These are phyloP conservation scores for Heliconius aoede DNA, from an alignment of 2,888 invertebrate species.

Conservation along the genomic window DNA sequence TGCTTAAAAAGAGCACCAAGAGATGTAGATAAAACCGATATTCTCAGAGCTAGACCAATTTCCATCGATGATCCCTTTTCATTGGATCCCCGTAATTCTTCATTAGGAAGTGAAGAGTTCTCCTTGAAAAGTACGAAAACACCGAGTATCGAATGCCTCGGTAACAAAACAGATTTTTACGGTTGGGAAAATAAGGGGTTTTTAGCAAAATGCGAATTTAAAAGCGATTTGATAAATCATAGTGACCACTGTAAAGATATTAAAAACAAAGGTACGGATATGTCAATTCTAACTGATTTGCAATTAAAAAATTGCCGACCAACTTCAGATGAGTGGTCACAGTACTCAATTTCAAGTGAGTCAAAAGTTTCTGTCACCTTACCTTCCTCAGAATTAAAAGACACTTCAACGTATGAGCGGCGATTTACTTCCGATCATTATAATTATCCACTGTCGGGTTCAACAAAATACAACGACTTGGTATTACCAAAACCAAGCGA, in stretches of 20 bases:
- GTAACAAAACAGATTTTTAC: constrained; percentile 77
- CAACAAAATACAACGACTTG: constrained; percentile 76
- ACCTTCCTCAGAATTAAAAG: constrained; percentile 68
- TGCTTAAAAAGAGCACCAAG: constrained; percentile 65
- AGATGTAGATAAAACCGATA: constrained; percentile 65
- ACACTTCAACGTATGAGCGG: constrained; percentile 65
- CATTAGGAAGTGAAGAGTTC: constrained; percentile 58
- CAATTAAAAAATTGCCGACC: constrained; percentile 54
- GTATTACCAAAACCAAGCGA: constrained; percentile 73
- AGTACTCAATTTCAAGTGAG: constrained; percentile 72
- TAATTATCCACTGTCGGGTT: constrained; percentile 69
- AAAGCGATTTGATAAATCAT: constrained; percentile 47
- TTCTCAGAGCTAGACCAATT: constrained; percentile 72
- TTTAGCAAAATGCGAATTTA: constrained; percentile 69
- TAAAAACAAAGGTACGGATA: constrained; percentile 58
- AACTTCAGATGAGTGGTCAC: constrained; percentile 63
- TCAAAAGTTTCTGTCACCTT: constrained; percentile 68
- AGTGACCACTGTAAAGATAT: constrained; percentile 54
- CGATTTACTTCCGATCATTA: constrained; percentile 69
- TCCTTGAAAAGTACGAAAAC: constrained; percentile 66
- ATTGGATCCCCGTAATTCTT: constrained; percentile 63
- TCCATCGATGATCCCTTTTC: constrained; percentile 80
- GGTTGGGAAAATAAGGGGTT: constrained; percentile 83
- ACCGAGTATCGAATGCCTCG: constrained; percentile 72
- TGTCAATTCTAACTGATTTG: constrained; percentile 44